Evolutionary conservation across 2,888 invertebrate genomes (phyloP), one percentile per base, ranked within the genome.

Genomic region (Plutella xylostella): DNA sequence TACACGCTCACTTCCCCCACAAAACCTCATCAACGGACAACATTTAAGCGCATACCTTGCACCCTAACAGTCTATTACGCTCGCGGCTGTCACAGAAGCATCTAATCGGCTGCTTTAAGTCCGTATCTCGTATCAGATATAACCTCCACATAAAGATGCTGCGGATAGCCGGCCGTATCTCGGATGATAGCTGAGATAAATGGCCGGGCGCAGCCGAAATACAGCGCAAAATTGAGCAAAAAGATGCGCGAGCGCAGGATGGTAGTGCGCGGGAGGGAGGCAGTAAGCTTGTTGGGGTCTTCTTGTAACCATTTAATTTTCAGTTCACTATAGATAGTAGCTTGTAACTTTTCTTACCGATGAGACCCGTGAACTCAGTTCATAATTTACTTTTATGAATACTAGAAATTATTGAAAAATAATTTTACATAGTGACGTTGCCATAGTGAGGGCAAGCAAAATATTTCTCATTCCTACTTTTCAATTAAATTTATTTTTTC

Each of bases 101-200:
- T 69, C 68, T 74, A 77, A 79, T 79, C 77, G 74, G 71, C 52
- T 65, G 55, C 53, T n/a, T n/a, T n/a, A n/a, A n/a, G n/a, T n/a
- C n/a, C n/a, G 52, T 64, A 65, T 65, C 66, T 58, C 51, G n/a
- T n/a, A 71, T 76, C 75, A 60, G 69, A 67, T 66, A 62, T 61
- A 59, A 21, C 12, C 21, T 55, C 59, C 62, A 67, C 70, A 69
- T 72, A 73, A 74, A 72, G 78, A 74, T 74, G 62, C 68, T 57
- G 57, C 53, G 63, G 72, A 73, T 75, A 70, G 63, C 68, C 56
- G 58, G 58, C 57, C 63, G 72, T 75, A 77, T 79, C 78, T 70
- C 68, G 69, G 78, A 77, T 73, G 42, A 74, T 73, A 71, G 68
- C 65, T 53, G 58, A 72, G 79, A 79, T 79, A 80, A 77, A 76